phyloP scores from a whole-genome alignment of 2,888 invertebrate species.

The Sepioteuthis lessoniana region DNA sequence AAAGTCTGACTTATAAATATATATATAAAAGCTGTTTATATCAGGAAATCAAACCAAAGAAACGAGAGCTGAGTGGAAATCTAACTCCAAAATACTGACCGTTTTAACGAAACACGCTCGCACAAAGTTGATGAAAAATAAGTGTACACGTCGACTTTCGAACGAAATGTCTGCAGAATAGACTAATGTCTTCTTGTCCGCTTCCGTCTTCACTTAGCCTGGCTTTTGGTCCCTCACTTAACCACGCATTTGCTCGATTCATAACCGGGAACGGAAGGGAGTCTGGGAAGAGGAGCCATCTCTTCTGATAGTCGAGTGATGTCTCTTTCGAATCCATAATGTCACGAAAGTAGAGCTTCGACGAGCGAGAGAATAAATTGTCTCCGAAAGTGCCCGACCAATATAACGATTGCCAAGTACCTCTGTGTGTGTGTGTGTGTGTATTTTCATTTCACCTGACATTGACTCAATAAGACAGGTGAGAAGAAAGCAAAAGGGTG shows the following conservation, averaged over 20 bases:
- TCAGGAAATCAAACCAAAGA: not conserved
- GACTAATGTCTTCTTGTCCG: not conserved
- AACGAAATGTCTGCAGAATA: not conserved
- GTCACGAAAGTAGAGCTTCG: not conserved
- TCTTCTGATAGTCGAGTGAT: not conserved
- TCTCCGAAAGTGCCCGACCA: not conserved
- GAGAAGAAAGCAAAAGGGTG: not conserved
- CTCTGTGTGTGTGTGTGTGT: not conserved
- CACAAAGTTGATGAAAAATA: not conserved
- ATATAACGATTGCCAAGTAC: not conserved
- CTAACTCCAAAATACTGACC: not conserved
- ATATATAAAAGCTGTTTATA: too few relatives aligned
- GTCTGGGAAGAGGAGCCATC: not conserved
- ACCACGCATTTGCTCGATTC: conserved; percentile 5
- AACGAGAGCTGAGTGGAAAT: not conserved
- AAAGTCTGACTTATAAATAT: too few relatives aligned
- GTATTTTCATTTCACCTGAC: not conserved
- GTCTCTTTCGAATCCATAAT: not conserved
- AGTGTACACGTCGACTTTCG: not conserved
- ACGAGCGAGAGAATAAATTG: not conserved
- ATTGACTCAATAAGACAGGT: not conserved
- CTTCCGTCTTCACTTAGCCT: not conserved
- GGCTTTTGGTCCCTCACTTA: not conserved
- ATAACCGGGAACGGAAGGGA: not conserved
- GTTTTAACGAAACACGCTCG: not conserved